These are phyloP conservation scores for Pristionchus entomophagus DNA, from an alignment of 2,888 invertebrate species.

Conservation along the genomic window DNA sequence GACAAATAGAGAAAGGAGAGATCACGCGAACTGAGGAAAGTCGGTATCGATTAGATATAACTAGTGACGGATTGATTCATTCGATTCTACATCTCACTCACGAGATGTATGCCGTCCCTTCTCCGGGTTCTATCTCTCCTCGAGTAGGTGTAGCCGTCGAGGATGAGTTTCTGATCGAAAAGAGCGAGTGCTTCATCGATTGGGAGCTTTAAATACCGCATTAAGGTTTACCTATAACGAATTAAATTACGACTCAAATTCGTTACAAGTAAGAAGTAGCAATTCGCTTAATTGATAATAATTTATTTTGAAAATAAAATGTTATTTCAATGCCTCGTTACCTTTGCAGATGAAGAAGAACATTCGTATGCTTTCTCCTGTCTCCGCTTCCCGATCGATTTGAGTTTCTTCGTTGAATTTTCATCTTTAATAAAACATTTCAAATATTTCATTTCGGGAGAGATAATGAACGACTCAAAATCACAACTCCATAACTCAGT, in stretches of 20 bases:
- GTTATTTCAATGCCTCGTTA: too few relatives aligned
- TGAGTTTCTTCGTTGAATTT: conserved; percentile 53
- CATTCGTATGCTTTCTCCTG: background rate
- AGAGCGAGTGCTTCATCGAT: conserved; percentile 15
- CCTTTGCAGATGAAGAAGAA: background rate
- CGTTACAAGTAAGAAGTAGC: too few relatives aligned
- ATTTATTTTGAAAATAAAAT: too few relatives aligned
- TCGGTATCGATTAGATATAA: too few relatives aligned
- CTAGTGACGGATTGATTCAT: too few relatives aligned
- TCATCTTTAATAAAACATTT: background rate
- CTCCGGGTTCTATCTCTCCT: conserved; percentile 52
- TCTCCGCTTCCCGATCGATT: conserved; percentile 51
- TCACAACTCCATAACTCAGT: background rate
- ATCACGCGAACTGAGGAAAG: too few relatives aligned
- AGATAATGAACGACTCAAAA: background rate
- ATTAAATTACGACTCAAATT: too few relatives aligned
- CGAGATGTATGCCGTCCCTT: conserved; percentile 54
- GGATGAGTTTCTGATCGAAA: conserved; percentile 51
- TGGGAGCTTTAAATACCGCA: background rate
- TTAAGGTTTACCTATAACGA: too few relatives aligned
- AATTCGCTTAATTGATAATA: too few relatives aligned
- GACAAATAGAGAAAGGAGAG: too few relatives aligned
- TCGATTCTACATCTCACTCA: too few relatives aligned
- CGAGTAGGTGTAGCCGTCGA: conserved; percentile 55
- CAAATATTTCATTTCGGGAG: background rate